A percentile compares a stretch with the other conserved stretches of the same genome.
Evolutionary conservation across 1,140 invertebrate species (phyloP).

Genomic region (Musca domestica): DNA sequence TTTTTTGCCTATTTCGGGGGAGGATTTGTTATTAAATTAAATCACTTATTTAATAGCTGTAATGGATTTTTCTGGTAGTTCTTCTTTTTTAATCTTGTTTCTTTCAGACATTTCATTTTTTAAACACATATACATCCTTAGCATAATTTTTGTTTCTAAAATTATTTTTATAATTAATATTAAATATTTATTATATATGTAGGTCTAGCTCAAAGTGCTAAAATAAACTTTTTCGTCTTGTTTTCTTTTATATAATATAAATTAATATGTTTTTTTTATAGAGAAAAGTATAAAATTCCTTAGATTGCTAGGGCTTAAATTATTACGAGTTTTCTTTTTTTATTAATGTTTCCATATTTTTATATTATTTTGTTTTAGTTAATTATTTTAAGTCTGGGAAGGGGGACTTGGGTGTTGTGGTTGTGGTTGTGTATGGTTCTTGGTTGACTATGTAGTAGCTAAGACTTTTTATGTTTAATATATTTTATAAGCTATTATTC

Average conservation of each 20-base stretch:
- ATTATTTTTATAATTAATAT: conserved; percentile 8
- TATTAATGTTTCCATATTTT: background rate
- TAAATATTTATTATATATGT: conserved; percentile 17
- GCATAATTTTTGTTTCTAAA: background rate
- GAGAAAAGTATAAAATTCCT: conserved; percentile 19
- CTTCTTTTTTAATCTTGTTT: no score
- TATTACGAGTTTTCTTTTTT: background rate
- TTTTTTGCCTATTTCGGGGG: background rate
- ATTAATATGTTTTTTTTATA: conserved; percentile 1
- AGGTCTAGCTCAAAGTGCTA: conserved; percentile 26
- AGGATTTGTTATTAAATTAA: background rate
- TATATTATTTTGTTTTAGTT: background rate
- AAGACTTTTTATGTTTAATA: no score
- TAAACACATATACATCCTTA: conserved; percentile 3
- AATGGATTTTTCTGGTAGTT: no score
- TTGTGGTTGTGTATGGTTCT: no score
- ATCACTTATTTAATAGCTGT: conserved; percentile 14
- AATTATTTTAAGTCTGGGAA: no score
- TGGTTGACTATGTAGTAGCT: no score
- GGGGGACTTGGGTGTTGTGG: no score
- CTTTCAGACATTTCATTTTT: no score
- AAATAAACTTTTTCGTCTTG: conserved; percentile 29
- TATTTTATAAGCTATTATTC: no score
- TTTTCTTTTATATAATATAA: background rate
- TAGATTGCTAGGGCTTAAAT: conserved; percentile 6